phyloP scores from a whole-genome alignment of 2,797 vertebrate genomes.

The Salarias fasciatus region DNA sequence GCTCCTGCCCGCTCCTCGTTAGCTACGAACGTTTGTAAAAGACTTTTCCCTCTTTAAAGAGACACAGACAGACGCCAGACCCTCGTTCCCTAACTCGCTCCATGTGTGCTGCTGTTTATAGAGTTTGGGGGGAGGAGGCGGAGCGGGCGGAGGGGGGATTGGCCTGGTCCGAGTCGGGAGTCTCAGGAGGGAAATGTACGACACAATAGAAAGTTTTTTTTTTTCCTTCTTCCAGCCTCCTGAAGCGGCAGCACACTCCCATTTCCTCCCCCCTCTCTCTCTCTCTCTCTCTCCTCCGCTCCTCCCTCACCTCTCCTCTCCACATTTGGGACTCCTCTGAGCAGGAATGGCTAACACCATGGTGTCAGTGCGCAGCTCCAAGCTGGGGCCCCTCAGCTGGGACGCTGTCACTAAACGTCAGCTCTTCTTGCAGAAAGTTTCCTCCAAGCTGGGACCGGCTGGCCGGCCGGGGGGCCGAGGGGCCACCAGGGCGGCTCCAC shows the following conservation, averaged over 20 bases:
- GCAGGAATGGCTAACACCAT: slow-evolving; percentile 78
- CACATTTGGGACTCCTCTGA: slow-evolving; percentile 47
- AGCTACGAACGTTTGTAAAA: too few relatives aligned
- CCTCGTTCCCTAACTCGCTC: slow-evolving; percentile 21
- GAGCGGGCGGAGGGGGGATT: too few relatives aligned
- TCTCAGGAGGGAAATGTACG: slow-evolving; percentile 59
- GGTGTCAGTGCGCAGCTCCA: slow-evolving; percentile 72
- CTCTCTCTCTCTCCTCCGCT: slow-evolving; percentile 52
- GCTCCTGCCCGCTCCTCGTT: too few relatives aligned
- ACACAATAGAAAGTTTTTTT: slow-evolving; percentile 70
- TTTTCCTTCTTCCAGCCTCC: slow-evolving; percentile 17
- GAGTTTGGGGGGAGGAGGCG: slow-evolving; percentile 30
- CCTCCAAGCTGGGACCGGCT: slow-evolving; percentile 73
- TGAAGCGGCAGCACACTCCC: slow-evolving; percentile 53
- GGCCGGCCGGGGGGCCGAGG: slow-evolving; percentile 41
- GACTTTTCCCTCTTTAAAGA: too few relatives aligned
- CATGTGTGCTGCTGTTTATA: slow-evolving; percentile 74
- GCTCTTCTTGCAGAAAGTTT: slow-evolving; percentile 78
- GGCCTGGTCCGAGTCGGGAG: slow-evolving; percentile 42
- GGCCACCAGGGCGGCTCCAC: slow-evolving; percentile 26
- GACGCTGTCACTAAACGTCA: slow-evolving; percentile 72
- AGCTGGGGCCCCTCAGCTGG: slow-evolving; percentile 74
- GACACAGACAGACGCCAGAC: too few relatives aligned
- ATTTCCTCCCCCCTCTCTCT: slow-evolving; percentile 32
- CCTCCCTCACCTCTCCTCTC: slow-evolving; percentile 49